These are phyloP conservation scores for Spermophilus dauricus DNA, from an alignment of 2,113 vertebrate species.

Conservation along the genomic window DNA sequence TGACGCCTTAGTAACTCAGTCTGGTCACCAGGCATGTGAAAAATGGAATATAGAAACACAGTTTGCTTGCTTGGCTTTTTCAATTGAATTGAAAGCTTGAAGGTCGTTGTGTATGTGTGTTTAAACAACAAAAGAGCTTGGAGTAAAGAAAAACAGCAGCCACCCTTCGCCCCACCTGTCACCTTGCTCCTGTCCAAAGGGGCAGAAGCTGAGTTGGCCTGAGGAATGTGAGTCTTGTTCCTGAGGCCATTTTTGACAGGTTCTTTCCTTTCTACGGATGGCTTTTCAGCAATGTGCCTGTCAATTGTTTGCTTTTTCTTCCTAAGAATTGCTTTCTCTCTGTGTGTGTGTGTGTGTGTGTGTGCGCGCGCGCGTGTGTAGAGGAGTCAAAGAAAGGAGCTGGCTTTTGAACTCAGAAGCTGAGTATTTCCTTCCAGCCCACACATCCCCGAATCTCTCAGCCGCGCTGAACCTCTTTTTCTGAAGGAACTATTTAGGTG, in stretches of 20 bases:
- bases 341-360: too few relatives aligned
- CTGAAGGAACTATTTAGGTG: too few relatives aligned
- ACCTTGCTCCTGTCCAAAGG: too few relatives aligned
- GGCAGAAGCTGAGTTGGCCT: background rate
- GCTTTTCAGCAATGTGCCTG: background rate
- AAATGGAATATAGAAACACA: background rate
- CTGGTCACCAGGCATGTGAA: background rate
- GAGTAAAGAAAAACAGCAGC: background rate
- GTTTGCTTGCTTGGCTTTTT: constrained; percentile 7
- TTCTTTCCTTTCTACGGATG: background rate
- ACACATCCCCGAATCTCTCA: too few relatives aligned
- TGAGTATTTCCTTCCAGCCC: too few relatives aligned
- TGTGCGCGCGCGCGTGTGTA: too few relatives aligned
- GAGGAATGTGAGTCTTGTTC: background rate
- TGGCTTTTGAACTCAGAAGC: too few relatives aligned
- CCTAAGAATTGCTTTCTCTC: too few relatives aligned
- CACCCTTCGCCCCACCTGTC: background rate
- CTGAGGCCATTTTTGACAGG: background rate
- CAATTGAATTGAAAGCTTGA: background rate
- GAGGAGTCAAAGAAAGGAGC: too few relatives aligned
- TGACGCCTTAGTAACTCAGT: background rate
- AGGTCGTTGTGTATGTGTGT: background rate
- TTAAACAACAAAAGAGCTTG: background rate
- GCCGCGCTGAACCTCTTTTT: too few relatives aligned
- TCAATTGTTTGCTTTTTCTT: constrained; percentile 16